These are phyloP conservation scores for Drosophila orena DNA, from an alignment of 1,140 invertebrate species.

Conservation along the genomic window DNA sequence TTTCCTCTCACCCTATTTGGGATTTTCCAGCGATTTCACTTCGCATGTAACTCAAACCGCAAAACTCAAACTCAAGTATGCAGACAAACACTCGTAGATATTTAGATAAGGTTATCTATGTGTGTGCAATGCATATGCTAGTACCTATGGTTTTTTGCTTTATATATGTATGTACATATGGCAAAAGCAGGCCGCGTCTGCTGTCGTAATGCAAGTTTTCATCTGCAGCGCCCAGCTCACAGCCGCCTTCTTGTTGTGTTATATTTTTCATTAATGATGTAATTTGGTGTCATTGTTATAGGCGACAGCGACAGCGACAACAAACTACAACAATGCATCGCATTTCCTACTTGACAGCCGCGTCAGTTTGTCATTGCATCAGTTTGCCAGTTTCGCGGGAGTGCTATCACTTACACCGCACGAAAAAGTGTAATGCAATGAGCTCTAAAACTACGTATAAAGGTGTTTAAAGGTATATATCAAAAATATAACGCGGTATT, in stretches of 20 bases:
- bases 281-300: slow-evolving; percentile 69
- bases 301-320: slow-evolving; percentile 38
- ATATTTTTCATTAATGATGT: slow-evolving; percentile 72
- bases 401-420: slow-evolving; percentile 14
- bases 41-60: slow-evolving; percentile 29
- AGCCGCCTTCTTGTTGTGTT: slow-evolving; percentile 18
- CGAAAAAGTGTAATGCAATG: not conserved
- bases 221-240: not conserved
- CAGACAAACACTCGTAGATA: slow-evolving; percentile 13
- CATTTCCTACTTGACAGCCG: slow-evolving; percentile 64
- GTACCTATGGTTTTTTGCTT: not conserved
- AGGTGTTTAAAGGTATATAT: not conserved
- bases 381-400: slow-evolving; percentile 44
- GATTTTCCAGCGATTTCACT: slow-evolving; percentile 32
- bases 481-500: not conserved
- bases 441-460: not conserved
- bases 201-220: slow-evolving; percentile 36
- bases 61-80: slow-evolving; percentile 17
- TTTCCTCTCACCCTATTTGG: slow-evolving; percentile 2
- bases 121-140: not conserved
- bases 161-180: not conserved
- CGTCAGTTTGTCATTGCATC: slow-evolving; percentile 45
- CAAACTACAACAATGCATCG: slow-evolving; percentile 43
- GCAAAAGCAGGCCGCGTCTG: slow-evolving; percentile 30
- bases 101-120: slow-evolving; percentile 16